A percentile compares a stretch with the other conserved stretches of the same genome.
phyloP scores from a whole-genome alignment of 2,888 invertebrate genomes.

The Lissocephala sabroskyi region DNA sequence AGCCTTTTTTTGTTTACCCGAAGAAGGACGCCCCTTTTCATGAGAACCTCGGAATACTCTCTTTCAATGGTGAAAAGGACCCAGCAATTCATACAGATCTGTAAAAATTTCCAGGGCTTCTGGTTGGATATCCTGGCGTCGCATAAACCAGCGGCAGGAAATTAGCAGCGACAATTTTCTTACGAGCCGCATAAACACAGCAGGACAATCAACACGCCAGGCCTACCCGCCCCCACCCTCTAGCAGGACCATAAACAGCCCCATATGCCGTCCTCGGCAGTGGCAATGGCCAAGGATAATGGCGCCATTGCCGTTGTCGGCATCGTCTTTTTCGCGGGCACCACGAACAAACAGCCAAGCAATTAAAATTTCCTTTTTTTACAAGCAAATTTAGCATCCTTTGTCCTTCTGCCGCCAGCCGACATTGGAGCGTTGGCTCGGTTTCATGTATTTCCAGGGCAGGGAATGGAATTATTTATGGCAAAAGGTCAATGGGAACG shows the following conservation, averaged over 20 bases:
- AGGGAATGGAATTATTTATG: constrained; percentile 33
- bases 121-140: neutral
- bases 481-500: constrained; percentile 23
- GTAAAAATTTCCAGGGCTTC: no score
- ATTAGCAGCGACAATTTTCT: constrained; percentile 44
- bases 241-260: neutral
- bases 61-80: no score
- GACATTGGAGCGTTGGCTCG: neutral
- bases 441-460: neutral
- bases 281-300: constrained; percentile 16
- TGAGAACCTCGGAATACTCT: no score
- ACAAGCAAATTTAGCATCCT: no score
- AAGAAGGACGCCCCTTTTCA: no score
- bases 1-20: no score
- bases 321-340: no score
- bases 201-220: neutral
- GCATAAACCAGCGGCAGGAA: constrained; percentile 15
- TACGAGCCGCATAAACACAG: constrained; percentile 4
- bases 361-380: constrained; percentile 42
- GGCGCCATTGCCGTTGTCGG: no score
- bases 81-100: no score
- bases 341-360: no score
- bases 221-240: neutral
- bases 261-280: constrained; percentile 28
- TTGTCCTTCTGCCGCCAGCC: no score